Base-by-base conservation (phyloP, 2,113 vertebrate species). In the Charadrius vociferus region DNA sequence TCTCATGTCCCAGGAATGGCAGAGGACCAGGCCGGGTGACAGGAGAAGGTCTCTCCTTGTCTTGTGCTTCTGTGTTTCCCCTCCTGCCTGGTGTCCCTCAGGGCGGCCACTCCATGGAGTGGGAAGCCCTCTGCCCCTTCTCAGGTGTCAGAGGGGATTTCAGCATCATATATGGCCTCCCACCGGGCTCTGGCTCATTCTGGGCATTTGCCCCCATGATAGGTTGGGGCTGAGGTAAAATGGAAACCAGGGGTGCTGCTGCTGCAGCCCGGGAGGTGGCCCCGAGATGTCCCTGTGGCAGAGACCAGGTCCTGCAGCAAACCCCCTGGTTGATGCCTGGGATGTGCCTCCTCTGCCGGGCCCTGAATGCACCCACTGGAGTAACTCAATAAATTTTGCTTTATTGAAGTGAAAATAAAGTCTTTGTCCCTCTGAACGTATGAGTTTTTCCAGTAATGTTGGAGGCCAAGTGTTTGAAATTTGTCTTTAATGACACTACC, bases 91-190 rank as follows among this genome's bases (percentile, higher is more conserved):
- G 15, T 10, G 36, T 37, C 22, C 23, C 36, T 70, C 56, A 39
- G 36, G 22, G 20, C 1, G 1, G 41, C 62, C 2, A 22, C 55
- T 56, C 14, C 1, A 0, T 36, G 19, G 36, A 55, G 10, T 5
- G 1, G 27, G 14, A 30, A 16, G 24, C 15, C 47, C 21, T 62
- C 47, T 81, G 39, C 7, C 23, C 21, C 8, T 30, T 72, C 50
- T 59, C 37, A 7, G 29, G 22, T 49, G 41, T 37, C 0, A 1
- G 32, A 75, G 27, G 23, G 27, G 13, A 65, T 81, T 91, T 73
- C 8, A 12, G 21, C 45, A 22, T 52, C 27, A 3, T 21, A 8
- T 5, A 10, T 2, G n/a, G 16, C 20, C 23, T 93, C 26, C 30
- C 0, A 0, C 11, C 1, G 1, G 37, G 12, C 65, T 72, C n/a